Evolutionary conservation across 2,113 vertebrate genomes (phyloP).

Genomic region (Holacanthus passer): DNA sequence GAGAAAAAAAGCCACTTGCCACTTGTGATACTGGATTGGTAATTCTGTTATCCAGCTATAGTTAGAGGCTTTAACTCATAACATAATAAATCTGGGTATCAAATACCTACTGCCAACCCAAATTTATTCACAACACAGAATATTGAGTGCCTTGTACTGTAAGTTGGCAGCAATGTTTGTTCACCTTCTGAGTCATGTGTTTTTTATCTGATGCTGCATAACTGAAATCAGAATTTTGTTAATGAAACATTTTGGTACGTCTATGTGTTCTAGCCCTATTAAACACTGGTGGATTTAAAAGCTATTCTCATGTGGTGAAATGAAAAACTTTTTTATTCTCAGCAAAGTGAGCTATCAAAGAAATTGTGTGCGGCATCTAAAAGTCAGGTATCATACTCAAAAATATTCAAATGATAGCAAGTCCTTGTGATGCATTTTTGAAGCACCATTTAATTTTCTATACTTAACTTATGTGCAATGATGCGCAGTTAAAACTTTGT

Average conservation of each 20-base stretch:
- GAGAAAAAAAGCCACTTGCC: no score
- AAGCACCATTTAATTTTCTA: not conserved
- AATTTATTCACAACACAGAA: not conserved
- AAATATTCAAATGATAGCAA: not conserved
- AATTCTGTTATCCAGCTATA: constrained; percentile 20
- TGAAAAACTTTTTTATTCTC: not conserved
- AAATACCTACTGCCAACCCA: not conserved
- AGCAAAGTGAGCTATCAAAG: constrained; percentile 20
- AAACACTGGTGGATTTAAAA: constrained; percentile 9
- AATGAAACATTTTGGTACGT: not conserved
- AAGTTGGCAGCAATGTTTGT: not conserved
- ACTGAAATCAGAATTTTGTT: constrained; percentile 3
- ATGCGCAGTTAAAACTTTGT: not conserved
- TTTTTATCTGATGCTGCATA: not conserved
- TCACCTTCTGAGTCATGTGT: not conserved
- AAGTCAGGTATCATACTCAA: not conserved
- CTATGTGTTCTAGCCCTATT: not conserved
- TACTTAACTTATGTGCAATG: constrained; percentile 1
- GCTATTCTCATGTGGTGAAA: not conserved
- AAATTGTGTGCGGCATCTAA: not conserved
- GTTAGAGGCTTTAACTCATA: constrained; percentile 1
- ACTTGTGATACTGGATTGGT: constrained; percentile 17
- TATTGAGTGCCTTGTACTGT: not conserved
- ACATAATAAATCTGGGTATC: constrained; percentile 9
- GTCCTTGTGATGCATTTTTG: not conserved